Evolutionary conservation across 2,113 vertebrate genomes (phyloP).

Genomic region (Orthochromis malagaraziensis): DNA sequence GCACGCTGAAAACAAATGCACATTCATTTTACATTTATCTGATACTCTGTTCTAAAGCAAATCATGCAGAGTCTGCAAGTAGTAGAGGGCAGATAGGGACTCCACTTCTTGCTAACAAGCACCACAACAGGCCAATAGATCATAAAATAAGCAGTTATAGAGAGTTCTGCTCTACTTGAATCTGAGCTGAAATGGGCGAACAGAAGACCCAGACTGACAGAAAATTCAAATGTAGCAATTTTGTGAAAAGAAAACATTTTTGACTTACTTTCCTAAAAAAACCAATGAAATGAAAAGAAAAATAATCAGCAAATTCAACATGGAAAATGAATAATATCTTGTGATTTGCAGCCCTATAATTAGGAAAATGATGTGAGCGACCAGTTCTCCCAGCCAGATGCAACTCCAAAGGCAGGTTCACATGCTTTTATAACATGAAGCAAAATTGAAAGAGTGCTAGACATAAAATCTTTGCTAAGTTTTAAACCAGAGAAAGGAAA

Average conservation of each 20-base stretch:
- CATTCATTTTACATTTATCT: not conserved
- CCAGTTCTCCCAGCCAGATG: not conserved
- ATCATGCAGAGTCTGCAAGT: not conserved
- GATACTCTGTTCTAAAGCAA: not conserved
- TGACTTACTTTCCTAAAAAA: not conserved
- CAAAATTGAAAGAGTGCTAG: not conserved
- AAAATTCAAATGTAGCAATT: not conserved
- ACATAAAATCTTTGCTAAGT: not conserved
- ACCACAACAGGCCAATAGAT: not conserved
- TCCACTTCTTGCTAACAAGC: not conserved
- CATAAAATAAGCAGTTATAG: not conserved
- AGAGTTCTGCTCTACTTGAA: not conserved
- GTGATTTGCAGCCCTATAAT: not conserved
- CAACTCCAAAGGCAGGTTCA: not conserved
- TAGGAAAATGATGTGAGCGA: not conserved
- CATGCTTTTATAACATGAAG: not conserved
- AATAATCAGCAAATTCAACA: not conserved
- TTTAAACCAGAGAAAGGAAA: not conserved
- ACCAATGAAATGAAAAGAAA: rapidly evolving
- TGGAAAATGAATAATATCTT: not conserved
- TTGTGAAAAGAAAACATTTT: not conserved
- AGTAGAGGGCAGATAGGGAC: not conserved
- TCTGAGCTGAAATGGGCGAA: not conserved
- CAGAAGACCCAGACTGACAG: not conserved
- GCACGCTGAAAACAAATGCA: conserved; percentile 12